phyloP scores from a whole-genome alignment of 2,888 invertebrate genomes.

The Aplocera efformata region DNA sequence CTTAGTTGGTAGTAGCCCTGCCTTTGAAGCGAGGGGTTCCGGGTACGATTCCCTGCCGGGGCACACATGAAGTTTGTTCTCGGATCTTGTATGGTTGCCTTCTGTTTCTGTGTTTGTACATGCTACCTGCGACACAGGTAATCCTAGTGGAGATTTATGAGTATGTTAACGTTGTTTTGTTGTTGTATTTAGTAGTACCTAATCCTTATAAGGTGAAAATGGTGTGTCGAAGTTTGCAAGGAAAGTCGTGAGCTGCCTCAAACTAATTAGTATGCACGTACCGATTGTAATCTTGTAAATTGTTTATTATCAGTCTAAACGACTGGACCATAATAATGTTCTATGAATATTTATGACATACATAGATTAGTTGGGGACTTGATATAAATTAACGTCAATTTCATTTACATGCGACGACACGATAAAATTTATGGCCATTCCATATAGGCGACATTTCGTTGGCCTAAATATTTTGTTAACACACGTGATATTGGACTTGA shows the following conservation, averaged over 20 bases:
- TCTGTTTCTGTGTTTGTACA: too few species aligned
- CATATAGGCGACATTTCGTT: not conserved
- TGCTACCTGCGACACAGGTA: too few species aligned
- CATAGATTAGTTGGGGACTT: conserved; percentile 18
- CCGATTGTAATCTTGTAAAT: conserved; percentile 29
- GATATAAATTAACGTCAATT: conserved; percentile 12
- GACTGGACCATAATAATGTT: conserved; percentile 30
- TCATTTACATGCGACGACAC: conserved; percentile 17
- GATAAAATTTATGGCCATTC: not conserved
- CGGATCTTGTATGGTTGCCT: too few species aligned
- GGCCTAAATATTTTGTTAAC: not conserved
- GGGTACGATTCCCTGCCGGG: too few species aligned
- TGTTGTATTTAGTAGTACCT: too few species aligned
- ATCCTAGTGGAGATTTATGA: too few species aligned
- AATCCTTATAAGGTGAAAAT: too few species aligned
- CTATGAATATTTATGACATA: conserved; percentile 40
- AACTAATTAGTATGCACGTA: conserved; percentile 18
- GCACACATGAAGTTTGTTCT: too few species aligned
- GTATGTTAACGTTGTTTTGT: too few species aligned
- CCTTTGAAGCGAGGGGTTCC: too few species aligned
- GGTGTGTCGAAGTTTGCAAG: too few species aligned
- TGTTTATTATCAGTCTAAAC: conserved; percentile 27
- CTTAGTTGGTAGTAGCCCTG: too few species aligned
- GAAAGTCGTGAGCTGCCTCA: not conserved
- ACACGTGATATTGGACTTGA: not conserved